Percentiles rank a stretch among this genome's conserved stretches.
phyloP scores from a whole-genome alignment of 2,113 vertebrate species.

The Pteropus alecto region DNA sequence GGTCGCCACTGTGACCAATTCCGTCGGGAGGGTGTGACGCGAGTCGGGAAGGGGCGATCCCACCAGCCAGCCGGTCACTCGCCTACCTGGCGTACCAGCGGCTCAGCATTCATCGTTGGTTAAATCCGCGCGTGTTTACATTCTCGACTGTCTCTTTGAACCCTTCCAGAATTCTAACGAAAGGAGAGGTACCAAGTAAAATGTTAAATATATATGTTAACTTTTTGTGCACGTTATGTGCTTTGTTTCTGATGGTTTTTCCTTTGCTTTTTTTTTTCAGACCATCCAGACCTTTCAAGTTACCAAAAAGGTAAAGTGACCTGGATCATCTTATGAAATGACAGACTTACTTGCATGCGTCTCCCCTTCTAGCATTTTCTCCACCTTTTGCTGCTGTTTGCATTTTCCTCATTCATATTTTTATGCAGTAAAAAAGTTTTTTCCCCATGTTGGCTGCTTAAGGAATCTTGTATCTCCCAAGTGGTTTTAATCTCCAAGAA shows the following conservation, averaged over 20 bases:
- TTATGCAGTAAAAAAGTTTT: background rate
- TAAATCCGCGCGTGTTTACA: background rate
- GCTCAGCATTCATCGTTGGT: background rate
- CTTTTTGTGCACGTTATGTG: background rate
- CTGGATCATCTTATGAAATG: background rate
- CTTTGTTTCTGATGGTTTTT: conserved; percentile 7
- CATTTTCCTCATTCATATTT: background rate
- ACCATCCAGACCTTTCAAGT: conserved; percentile 91
- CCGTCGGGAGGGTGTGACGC: no score
- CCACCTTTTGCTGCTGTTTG: background rate
- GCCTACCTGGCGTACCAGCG: background rate
- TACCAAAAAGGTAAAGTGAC: conserved; percentile 94
- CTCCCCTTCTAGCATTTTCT: background rate
- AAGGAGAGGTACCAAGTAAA: background rate
- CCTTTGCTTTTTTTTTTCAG: conserved; percentile 85
- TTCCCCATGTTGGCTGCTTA: background rate
- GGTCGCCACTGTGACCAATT: no score
- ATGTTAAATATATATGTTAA: background rate
- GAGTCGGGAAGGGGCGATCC: no score
- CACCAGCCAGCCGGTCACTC: no score
- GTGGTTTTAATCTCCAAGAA: background rate
- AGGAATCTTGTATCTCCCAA: background rate
- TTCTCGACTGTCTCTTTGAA: background rate
- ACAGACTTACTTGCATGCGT: background rate
- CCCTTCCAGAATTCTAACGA: background rate